Base-by-base conservation (phyloP, 2,888 invertebrate genomes). In the Drosophila koepferae region DNA sequence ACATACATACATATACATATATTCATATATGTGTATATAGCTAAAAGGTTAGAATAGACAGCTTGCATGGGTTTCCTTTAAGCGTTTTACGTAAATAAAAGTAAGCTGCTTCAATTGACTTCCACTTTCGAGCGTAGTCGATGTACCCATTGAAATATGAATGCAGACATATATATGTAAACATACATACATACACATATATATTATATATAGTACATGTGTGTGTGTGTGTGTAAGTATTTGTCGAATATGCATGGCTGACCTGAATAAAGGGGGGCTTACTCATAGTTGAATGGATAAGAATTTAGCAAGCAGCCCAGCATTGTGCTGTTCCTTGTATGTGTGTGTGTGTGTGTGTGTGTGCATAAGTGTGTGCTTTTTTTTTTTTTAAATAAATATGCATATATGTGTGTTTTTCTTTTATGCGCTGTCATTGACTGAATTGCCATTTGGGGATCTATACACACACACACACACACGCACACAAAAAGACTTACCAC, bases 381-480 rank as follows among this genome's bases (percentile, higher is more conserved):
- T 49, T 48, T 49, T 28, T 48, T 41, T 55, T 46, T 46, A 20
- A 20, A 31, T 49, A 49, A 49, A 62, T 38, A 38, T 54, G 41
- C 41, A 56, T 56, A 43, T 56, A 56, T 62, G 49, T 60, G 31
- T 62, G 49, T 60, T 23, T 44, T 58, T 77, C 70, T 56, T 81
- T 82, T 87, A 82, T 87, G 87, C 73, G 44, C 70, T 74, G 87
- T 82, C 87, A 87, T 86, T 83, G 82, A 82, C 72, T 84, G 82
- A 87, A 87, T 81, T 87, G 81, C 74, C 69, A 74, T 84, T 86
- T 81, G 93, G 99, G 79, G 54, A 43, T 58, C 65, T 55, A 56
- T 41, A 58, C 44, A 62, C 62, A 58, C 31, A 44, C 51, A 28
- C 36, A 18, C 14, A 38, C 43, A 56, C 36, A 55, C 49, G 41